These are phyloP conservation scores for Pammene fasciana DNA, from an alignment of 2,888 invertebrate genomes.

Conservation along the genomic window DNA sequence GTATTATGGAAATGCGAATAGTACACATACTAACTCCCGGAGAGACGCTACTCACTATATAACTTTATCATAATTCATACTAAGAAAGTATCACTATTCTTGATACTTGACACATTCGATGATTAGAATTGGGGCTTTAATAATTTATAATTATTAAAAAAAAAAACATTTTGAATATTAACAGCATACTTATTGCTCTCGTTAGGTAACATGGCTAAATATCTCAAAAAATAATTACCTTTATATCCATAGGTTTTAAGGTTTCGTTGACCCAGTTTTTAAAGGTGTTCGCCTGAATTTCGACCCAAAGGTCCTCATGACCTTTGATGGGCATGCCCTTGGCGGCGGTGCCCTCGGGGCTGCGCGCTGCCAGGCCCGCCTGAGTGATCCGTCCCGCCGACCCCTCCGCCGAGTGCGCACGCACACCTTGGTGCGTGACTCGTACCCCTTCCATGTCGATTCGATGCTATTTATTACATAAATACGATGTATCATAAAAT, in stretches of 20 bases:
- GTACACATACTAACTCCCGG: no score
- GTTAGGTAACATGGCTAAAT: background rate
- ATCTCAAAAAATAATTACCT: constrained; percentile 67
- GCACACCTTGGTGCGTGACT: constrained; percentile 83
- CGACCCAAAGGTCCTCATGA: constrained; percentile 97
- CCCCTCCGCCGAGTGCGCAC: constrained; percentile 84
- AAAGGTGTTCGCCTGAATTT: constrained; percentile 97
- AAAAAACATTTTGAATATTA: no score
- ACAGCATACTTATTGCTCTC: no score
- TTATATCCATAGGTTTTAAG: constrained; percentile 87
- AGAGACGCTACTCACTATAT: no score
- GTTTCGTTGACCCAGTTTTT: constrained; percentile 99
- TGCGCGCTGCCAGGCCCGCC: constrained; percentile 93
- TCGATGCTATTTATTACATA: constrained; percentile 49
- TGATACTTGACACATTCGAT: no score
- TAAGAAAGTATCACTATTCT: no score
- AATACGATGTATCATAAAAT: constrained; percentile 45
- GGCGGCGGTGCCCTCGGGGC: constrained; percentile 95
- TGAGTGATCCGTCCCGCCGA: constrained; percentile 86
- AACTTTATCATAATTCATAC: no score
- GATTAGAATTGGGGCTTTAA: no score
- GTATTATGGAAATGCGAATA: no score
- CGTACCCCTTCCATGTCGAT: constrained; percentile 78
- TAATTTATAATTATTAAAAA: no score
- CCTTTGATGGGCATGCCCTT: constrained; percentile 98